Base-by-base conservation (phyloP, 1,140 invertebrate genomes). In the Apis florea region DNA sequence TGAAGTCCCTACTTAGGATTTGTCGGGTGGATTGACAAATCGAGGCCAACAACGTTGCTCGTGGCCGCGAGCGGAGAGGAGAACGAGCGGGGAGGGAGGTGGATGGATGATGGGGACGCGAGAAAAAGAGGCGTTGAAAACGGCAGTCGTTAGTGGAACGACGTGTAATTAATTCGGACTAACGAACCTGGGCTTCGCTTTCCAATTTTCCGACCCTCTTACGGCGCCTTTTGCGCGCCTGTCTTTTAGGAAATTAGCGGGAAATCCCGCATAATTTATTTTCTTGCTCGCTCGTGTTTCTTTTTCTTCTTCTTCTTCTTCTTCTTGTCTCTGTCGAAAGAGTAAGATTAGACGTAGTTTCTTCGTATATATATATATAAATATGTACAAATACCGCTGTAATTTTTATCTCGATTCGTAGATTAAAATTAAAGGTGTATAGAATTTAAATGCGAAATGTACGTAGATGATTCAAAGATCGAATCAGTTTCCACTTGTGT, bases 61-160 rank as follows among this genome's bases (percentile, higher is more conserved):
- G n/a, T 64, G 58, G 64, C 83, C 75, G 79, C 59, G 17, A 56
- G 54, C 1, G 21, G 56, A 80, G 69, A 82, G 51, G 67, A 59
- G 51, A 51, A 58, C 61, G 12, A 47, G 47, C n/a, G 49, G 47
- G 59, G 47, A 10, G 61, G 58, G 31, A 70, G 72, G 68, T 47
- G 40, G 40, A 72, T 26, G 40, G 40, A 31, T 11, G 51, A 53
- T 17, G 10, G 21, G 47, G 70, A 75, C 56, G 83, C 78, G 84
- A 83, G 86, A 84, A 84, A 89, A 88, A 83, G 82, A 85, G 89
- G 87, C 83, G 89, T 90, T 87, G 85, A 86, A 90, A 90, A 89
- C 84, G 85, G 78, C 66, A 67, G 80, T 87, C 84, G 82, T 89
- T 90, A 84, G 84, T 63, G 71, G 79, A 88, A 82, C 68, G 76